Evolutionary conservation across 2,888 invertebrate genomes (phyloP).

Genomic region (Daptonema setosum): DNA sequence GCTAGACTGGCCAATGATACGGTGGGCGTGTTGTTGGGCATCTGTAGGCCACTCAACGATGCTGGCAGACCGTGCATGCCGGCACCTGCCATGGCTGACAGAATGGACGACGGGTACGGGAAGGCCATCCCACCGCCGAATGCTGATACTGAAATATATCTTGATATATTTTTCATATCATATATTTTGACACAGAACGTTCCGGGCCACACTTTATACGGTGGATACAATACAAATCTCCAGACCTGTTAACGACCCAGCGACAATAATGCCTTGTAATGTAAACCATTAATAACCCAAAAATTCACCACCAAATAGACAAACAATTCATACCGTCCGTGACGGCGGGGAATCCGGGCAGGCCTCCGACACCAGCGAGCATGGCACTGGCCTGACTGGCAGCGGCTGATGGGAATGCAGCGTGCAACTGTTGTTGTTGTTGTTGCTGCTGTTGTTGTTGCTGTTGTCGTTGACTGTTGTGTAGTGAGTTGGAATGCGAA

Average conservation of each 20-base stretch:
- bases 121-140: constrained; percentile 5
- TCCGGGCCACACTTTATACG: too few relatives aligned
- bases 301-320: too few relatives aligned
- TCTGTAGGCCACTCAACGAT: neutral
- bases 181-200: too few relatives aligned
- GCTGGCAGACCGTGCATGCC: neutral
- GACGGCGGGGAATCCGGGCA: neutral
- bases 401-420: constrained; percentile 44
- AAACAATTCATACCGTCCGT: too few relatives aligned
- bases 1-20: neutral
- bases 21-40: neutral
- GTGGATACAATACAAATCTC: too few relatives aligned
- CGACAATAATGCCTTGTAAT: too few relatives aligned
- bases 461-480: too few relatives aligned
- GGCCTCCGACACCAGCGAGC: neutral
- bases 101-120: constrained; percentile 4
- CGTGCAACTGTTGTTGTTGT: neutral
- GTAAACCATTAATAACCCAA: too few relatives aligned
- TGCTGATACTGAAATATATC: constrained; percentile 2
- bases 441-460: neutral
- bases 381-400: neutral
- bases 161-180: neutral
- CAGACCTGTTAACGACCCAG: too few relatives aligned
- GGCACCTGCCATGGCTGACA: neutral
- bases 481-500: too few relatives aligned